Evolutionary conservation across 1,140 invertebrate genomes (phyloP).

Genomic region (Neuroterus valhalla): DNA sequence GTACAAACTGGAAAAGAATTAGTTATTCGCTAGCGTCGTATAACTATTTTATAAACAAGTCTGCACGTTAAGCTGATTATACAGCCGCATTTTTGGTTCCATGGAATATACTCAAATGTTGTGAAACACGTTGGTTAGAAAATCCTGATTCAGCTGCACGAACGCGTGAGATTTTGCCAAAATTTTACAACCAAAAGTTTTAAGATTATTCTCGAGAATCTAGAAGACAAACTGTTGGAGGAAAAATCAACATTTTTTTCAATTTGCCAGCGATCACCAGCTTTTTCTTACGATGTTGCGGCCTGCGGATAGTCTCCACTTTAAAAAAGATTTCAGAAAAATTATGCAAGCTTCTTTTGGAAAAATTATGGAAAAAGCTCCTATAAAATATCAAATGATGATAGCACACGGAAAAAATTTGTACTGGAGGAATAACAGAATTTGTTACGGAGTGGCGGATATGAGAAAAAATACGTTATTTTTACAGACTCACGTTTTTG

Average conservation of each 20-base stretch:
- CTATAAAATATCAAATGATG: background rate
- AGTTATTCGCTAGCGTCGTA: background rate
- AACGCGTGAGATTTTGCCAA: background rate
- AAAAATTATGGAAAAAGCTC: background rate
- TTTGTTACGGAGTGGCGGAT: too few relatives aligned
- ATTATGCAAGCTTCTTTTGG: background rate
- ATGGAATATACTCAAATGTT: background rate
- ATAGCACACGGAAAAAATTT: too few relatives aligned
- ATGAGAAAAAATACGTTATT: too few relatives aligned
- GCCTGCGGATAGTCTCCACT: background rate
- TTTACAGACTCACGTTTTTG: too few relatives aligned
- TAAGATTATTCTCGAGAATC: background rate
- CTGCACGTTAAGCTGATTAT: slow-evolving; percentile 8
- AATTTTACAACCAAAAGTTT: background rate
- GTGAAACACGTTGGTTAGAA: slow-evolving; percentile 11
- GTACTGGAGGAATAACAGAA: too few relatives aligned
- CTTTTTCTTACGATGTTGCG: background rate
- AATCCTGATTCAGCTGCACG: background rate
- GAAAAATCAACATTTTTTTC: background rate
- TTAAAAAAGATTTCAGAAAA: background rate
- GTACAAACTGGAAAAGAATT: too few relatives aligned
- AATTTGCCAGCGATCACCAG: background rate
- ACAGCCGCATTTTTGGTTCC: background rate
- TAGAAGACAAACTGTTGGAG: background rate
- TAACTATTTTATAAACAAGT: background rate